Percentiles rank a stretch among this genome's conserved stretches.
phyloP scores from a whole-genome alignment of 2,113 vertebrate genomes.

The Poeciliopsis occidentalis region DNA sequence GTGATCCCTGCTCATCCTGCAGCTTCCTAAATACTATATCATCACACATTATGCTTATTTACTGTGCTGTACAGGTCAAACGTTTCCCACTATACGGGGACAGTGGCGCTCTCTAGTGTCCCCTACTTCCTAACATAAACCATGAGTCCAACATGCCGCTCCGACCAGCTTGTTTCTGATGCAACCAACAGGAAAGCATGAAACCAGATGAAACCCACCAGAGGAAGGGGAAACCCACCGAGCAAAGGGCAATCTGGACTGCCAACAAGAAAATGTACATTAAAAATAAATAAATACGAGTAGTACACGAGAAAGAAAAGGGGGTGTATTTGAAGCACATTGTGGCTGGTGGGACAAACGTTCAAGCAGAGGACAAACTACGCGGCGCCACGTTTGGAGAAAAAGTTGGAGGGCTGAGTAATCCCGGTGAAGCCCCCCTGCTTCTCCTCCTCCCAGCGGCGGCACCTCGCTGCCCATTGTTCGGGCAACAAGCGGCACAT shows the following conservation, averaged over 20 bases:
- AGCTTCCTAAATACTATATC: background rate
- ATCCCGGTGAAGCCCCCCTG: slow-evolving; percentile 23
- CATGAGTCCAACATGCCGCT: slow-evolving; percentile 49
- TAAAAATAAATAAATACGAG: slow-evolving; percentile 30
- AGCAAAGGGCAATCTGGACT: slow-evolving; percentile 16
- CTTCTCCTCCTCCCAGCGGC: slow-evolving; percentile 4
- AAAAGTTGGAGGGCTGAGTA: slow-evolving; percentile 54
- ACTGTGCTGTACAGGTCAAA: slow-evolving; percentile 13
- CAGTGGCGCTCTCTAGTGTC: slow-evolving; percentile 82
- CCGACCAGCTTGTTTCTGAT: slow-evolving; percentile 49
- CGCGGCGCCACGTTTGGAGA: background rate
- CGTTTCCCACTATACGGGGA: slow-evolving; percentile 36
- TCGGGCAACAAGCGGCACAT: slow-evolving; percentile 76
- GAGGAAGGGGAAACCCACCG: background rate
- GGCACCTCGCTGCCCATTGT: slow-evolving; percentile 70
- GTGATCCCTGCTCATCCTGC: background rate
- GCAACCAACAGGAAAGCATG: slow-evolving; percentile 36
- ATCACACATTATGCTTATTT: background rate
- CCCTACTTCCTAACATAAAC: slow-evolving; percentile 69
- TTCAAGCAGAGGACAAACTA: background rate
- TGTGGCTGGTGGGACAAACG: background rate
- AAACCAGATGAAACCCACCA: background rate
- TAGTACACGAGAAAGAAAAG: slow-evolving; percentile 9
- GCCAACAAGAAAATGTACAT: background rate
- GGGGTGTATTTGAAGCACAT: slow-evolving; percentile 4